Evolutionary conservation across 1,140 invertebrate species (phyloP).

Genomic region (Delia radicum): DNA sequence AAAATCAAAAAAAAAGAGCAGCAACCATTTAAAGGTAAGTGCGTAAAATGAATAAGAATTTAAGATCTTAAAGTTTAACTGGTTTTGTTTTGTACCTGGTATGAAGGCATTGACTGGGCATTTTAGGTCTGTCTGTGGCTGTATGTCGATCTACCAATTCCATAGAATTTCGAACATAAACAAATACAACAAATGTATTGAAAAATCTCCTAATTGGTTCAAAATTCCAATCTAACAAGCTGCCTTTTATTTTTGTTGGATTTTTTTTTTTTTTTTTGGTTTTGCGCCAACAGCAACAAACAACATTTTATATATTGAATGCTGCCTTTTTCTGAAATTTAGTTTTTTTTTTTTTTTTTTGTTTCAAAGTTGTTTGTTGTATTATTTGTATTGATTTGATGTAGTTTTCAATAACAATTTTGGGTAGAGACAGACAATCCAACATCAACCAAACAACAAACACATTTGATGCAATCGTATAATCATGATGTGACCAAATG

Average conservation of each 20-base stretch:
- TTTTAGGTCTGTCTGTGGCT: not conserved
- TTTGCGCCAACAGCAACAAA: not conserved
- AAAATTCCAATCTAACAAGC: conserved; percentile 24
- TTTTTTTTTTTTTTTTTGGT: too few species aligned
- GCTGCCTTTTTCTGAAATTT: not conserved
- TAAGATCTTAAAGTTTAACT: not conserved
- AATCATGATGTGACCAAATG: not conserved
- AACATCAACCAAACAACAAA: not conserved
- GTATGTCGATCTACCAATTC: not conserved
- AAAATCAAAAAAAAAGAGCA: not conserved
- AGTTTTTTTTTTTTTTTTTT: not conserved
- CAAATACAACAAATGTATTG: conserved; percentile 12
- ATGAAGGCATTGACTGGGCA: too few species aligned
- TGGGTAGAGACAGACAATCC: not conserved
- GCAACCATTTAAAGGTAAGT: not conserved
- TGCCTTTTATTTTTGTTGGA: not conserved
- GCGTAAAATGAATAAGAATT: not conserved
- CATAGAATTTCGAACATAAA: not conserved
- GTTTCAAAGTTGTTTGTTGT: not conserved
- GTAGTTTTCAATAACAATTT: not conserved
- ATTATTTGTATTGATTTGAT: not conserved
- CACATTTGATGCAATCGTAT: not conserved
- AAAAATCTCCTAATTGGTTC: conserved; percentile 23
- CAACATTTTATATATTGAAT: not conserved
- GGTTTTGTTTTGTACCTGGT: not conserved